Conservation (phyloP, 2,888 invertebrate species). For the Lutraria lutraria region DNA sequence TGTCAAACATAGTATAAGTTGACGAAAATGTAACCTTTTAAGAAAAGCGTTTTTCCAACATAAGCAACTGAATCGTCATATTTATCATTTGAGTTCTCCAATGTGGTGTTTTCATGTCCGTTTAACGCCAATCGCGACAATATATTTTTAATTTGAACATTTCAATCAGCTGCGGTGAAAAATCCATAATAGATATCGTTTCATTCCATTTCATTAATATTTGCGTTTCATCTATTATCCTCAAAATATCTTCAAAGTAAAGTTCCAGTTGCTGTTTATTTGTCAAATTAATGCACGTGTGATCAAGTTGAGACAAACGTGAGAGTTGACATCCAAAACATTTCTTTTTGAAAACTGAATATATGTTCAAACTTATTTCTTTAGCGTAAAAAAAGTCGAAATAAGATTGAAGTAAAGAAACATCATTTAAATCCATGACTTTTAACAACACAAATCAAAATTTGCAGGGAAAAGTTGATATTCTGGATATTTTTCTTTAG, state of each 20-base stretch:
- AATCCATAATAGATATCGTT: slow-evolving; percentile 30
- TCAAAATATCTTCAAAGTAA: slow-evolving; percentile 57
- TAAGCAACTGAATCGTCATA: slow-evolving; percentile 44
- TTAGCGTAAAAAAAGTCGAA: slow-evolving; percentile 59
- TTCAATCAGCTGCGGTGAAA: slow-evolving; percentile 24
- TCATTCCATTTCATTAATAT: slow-evolving; percentile 50
- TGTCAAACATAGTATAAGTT: background rate
- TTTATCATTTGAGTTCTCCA: slow-evolving; percentile 55
- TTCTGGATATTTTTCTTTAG: background rate
- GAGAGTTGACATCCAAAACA: slow-evolving; percentile 48
- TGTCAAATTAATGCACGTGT: slow-evolving; percentile 47
- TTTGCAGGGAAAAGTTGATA: too few species aligned
- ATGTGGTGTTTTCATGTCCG: slow-evolving; percentile 45
- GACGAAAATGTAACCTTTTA: background rate
- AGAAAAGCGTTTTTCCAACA: slow-evolving; percentile 41
- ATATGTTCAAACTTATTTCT: slow-evolving; percentile 39
- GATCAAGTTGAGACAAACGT: slow-evolving; percentile 52
- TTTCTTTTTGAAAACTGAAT: slow-evolving; percentile 44
- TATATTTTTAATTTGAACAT: slow-evolving; percentile 57
- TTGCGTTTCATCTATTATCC: slow-evolving; percentile 38
- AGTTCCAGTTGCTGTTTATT: slow-evolving; percentile 44
- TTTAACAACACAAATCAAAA: too few species aligned
- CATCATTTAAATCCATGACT: slow-evolving; percentile 45
- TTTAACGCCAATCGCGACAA: slow-evolving; percentile 56
- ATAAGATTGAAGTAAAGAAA: slow-evolving; percentile 56